Conservation (phyloP, 2,888 invertebrate genomes). For the Malacosoma neustria region DNA sequence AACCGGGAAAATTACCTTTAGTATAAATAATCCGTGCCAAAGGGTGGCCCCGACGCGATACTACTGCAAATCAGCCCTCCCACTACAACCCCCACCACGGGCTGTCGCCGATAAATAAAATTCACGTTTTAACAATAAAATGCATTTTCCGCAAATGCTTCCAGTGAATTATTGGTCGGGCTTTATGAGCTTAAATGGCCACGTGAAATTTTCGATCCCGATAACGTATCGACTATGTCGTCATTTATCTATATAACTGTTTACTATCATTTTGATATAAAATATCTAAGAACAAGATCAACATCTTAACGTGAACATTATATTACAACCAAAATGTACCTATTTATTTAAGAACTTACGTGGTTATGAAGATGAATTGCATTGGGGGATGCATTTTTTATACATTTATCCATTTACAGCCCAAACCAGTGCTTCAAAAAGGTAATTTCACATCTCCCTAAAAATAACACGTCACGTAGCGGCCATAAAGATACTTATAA, state of each 20-base stretch:
- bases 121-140: slow-evolving; percentile 76
- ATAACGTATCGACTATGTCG: no score
- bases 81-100: slow-evolving; percentile 36
- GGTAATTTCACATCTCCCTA: slow-evolving; percentile 21
- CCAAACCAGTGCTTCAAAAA: slow-evolving; percentile 32
- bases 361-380: slow-evolving; percentile 1
- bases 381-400: slow-evolving; percentile 38
- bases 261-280: no score
- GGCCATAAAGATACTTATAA: slow-evolving; percentile 64
- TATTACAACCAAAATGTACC: slow-evolving; percentile 10
- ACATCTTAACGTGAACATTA: no score
- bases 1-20: slow-evolving; percentile 70
- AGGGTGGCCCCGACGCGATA: slow-evolving; percentile 68
- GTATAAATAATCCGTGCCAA: slow-evolving; percentile 71
- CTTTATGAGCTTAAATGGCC: slow-evolving; percentile 74
- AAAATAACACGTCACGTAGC: slow-evolving; percentile 57
- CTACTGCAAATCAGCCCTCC: slow-evolving; percentile 68
- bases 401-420: slow-evolving; percentile 36
- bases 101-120: slow-evolving; percentile 73
- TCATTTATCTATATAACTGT: no score
- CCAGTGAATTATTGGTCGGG: slow-evolving; percentile 67
- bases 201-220: slow-evolving; percentile 73
- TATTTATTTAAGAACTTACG: not conserved
- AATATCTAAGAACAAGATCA: no score
- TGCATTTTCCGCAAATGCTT: slow-evolving; percentile 75